Evolutionary conservation across 2,888 invertebrate genomes (phyloP).

Genomic region (Colletes collaris): DNA sequence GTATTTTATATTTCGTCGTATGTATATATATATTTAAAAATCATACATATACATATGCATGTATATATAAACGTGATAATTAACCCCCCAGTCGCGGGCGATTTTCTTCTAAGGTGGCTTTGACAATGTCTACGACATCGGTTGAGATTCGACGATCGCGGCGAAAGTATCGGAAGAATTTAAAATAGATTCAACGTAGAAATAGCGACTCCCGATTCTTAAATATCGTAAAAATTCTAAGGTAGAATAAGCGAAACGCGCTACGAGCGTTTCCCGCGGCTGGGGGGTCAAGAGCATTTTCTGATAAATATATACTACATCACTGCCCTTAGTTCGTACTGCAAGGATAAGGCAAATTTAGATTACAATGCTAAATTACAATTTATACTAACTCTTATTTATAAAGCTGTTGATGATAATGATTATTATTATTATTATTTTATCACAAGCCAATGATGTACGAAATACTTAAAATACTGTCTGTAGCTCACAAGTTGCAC

Average conservation of each 20-base stretch:
- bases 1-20: conserved; percentile 46
- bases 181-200: too few species aligned
- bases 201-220: too few species aligned
- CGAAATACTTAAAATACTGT: conserved; percentile 76
- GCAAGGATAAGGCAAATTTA: conserved; percentile 75
- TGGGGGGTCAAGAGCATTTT: conserved; percentile 1
- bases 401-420: conserved; percentile 61
- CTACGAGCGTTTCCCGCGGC: too few species aligned
- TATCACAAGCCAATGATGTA: conserved; percentile 77
- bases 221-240: too few species aligned
- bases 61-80: conserved; percentile 6
- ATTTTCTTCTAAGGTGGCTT: too few species aligned
- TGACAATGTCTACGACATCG: too few species aligned
- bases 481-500: conserved; percentile 64
- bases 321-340: conserved; percentile 65
- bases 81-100: neutral
- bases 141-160: too few species aligned
- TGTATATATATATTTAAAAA: conserved; percentile 22
- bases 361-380: conserved; percentile 69
- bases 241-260: too few species aligned
- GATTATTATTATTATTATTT: conserved; percentile 60
- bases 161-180: too few species aligned
- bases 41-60: too few species aligned
- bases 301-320: conserved; percentile 46
- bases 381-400: conserved; percentile 65